These are phyloP conservation scores for Reticulitermes speratus DNA, from an alignment of 1,140 invertebrate genomes.

Conservation along the genomic window DNA sequence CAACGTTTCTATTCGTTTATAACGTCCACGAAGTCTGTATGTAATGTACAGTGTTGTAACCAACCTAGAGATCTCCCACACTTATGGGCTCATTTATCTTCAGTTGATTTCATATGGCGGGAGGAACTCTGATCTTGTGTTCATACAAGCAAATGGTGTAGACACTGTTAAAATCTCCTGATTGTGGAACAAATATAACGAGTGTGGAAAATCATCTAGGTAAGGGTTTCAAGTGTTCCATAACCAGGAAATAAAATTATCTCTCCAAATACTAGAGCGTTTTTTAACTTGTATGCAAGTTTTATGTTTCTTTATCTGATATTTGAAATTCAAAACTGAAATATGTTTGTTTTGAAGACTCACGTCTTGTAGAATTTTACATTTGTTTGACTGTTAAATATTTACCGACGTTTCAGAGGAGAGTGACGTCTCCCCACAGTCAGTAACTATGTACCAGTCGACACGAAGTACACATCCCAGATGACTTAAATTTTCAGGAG, in stretches of 20 bases:
- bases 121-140: not conserved
- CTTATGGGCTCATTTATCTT: not conserved
- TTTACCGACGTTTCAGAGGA: too few relatives aligned
- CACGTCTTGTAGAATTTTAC: too few relatives aligned
- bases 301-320: too few relatives aligned
- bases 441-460: too few relatives aligned
- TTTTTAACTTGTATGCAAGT: not conserved
- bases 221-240: not conserved
- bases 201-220: slow-evolving; percentile 11
- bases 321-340: too few relatives aligned
- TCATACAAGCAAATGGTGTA: not conserved
- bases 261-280: not conserved
- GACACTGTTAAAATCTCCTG: not conserved
- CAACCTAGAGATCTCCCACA: not conserved
- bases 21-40: not conserved
- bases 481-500: too few relatives aligned
- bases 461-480: too few relatives aligned
- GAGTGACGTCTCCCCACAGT: too few relatives aligned
- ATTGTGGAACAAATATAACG: not conserved
- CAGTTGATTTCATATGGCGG: not conserved
- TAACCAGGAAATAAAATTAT: not conserved
- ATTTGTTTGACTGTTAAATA: too few relatives aligned
- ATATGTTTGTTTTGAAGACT: too few relatives aligned
- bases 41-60: slow-evolving; percentile 6
- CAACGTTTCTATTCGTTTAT: not conserved